phyloP scores from a whole-genome alignment of 2,797 vertebrate genomes.

The Myiothlypis chrysogaster region DNA sequence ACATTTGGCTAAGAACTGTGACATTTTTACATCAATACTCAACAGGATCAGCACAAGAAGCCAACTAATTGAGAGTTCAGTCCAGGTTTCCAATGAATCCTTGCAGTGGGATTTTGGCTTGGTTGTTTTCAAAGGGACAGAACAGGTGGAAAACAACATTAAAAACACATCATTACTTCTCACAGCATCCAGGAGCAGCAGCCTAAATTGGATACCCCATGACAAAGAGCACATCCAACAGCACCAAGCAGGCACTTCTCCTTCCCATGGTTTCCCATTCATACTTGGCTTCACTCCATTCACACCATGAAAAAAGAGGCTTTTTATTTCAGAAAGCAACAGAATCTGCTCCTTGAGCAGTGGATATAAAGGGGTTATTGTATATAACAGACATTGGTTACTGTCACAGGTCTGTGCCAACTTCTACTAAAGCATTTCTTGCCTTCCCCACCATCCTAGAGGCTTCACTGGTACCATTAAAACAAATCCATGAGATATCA shows the following conservation, averaged over 20 bases:
- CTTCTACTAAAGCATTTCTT: slow-evolving; percentile 10
- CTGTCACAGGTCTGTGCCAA: slow-evolving; percentile 2
- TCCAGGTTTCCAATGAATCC: not conserved
- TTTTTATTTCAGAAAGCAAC: slow-evolving; percentile 10
- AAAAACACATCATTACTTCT: not conserved
- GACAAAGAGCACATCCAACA: slow-evolving; percentile 14
- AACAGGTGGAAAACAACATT: slow-evolving; percentile 34
- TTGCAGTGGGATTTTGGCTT: not conserved
- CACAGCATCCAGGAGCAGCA: slow-evolving; percentile 18
- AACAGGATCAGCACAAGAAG: not conserved
- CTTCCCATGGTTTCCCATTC: slow-evolving; percentile 32
- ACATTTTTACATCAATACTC: not conserved
- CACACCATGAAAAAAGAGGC: not conserved
- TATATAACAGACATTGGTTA: not conserved
- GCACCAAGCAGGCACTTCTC: not conserved
- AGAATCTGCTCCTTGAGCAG: not conserved
- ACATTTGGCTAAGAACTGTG: not conserved
- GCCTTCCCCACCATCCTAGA: slow-evolving; percentile 1
- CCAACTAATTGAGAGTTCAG: not conserved
- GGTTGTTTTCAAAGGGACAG: not conserved
- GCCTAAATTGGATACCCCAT: not conserved
- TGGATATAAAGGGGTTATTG: slow-evolving; percentile 6
- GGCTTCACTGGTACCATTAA: slow-evolving; percentile 12
- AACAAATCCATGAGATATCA: not conserved
- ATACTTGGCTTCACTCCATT: slow-evolving; percentile 20